Percentiles rank a stretch among this genome's conserved stretches.
Evolutionary conservation across 2,888 invertebrate species (phyloP).

Genomic region (Tenthredo notha): DNA sequence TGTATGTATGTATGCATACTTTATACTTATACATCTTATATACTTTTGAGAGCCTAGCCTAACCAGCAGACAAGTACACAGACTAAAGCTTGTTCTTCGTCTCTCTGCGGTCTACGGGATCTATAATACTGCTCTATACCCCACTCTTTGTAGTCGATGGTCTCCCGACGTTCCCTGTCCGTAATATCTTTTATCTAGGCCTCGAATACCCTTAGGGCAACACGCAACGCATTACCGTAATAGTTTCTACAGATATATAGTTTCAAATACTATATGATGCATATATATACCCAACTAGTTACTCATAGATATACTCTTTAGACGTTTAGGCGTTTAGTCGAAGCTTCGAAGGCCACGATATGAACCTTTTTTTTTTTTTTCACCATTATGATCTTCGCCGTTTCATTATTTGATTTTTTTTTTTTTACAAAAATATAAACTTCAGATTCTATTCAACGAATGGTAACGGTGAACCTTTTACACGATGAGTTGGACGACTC

Average conservation of each 20-base stretch:
- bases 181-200: conserved; percentile 61
- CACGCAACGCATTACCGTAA: conserved; percentile 55
- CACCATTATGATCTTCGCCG: neutral
- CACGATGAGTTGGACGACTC: neutral
- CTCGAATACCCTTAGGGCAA: conserved; percentile 55
- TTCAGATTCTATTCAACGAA: neutral
- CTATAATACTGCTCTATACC: neutral
- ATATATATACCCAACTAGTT: neutral
- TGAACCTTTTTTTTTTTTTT: neutral
- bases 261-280: conserved; percentile 34
- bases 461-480: conserved; percentile 28
- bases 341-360: conserved; percentile 4
- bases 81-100: conserved; percentile 27
- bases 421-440: neutral
- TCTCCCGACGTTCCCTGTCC: conserved; percentile 11
- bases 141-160: neutral
- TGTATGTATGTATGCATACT: neutral
- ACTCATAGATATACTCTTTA: neutral
- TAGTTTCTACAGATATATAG: conserved; percentile 48
- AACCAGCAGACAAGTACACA: conserved; percentile 41
- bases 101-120: conserved; percentile 25
- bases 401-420: neutral
- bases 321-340: conserved; percentile 6
- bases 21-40: neutral
- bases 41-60: conserved; percentile 14